These are phyloP conservation scores for Parasteatoda tepidariorum DNA, from an alignment of 1,140 invertebrate genomes.

Conservation along the genomic window DNA sequence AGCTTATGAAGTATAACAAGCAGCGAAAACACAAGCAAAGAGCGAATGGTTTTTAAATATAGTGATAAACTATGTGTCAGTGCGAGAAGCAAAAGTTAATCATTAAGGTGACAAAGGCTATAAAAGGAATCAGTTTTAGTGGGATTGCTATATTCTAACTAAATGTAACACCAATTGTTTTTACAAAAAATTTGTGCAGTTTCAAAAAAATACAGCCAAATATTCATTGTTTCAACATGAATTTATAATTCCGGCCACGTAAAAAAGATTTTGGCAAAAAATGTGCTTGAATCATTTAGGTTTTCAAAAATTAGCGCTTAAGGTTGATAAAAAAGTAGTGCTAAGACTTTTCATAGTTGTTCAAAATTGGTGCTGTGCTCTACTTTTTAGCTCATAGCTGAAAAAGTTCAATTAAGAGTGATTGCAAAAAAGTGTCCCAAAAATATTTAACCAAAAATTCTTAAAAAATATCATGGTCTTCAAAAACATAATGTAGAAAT, in stretches of 20 bases:
- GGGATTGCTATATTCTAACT: slow-evolving; percentile 52
- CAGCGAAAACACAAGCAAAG: slow-evolving; percentile 47
- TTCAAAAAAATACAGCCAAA: slow-evolving; percentile 23
- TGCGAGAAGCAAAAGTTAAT: slow-evolving; percentile 33
- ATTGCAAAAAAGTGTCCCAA: slow-evolving; percentile 10
- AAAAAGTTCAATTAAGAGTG: too few relatives aligned
- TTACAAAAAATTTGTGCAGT: slow-evolving; percentile 38
- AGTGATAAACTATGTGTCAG: slow-evolving; percentile 43
- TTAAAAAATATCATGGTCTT: not conserved
- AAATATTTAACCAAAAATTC: not conserved
- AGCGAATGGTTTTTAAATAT: slow-evolving; percentile 43
- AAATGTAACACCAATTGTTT: slow-evolving; percentile 54
- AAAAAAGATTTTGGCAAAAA: too few relatives aligned
- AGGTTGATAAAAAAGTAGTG: slow-evolving; percentile 20
- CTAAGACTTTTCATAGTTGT: not conserved
- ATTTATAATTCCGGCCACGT: too few relatives aligned
- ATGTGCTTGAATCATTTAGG: too few relatives aligned
- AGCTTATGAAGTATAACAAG: slow-evolving; percentile 24
- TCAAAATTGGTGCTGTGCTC: too few relatives aligned
- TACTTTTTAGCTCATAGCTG: too few relatives aligned
- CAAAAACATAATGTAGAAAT: not conserved
- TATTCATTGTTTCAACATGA: too few relatives aligned
- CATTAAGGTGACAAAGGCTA: slow-evolving; percentile 35
- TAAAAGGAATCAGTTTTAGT: slow-evolving; percentile 45
- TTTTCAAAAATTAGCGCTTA: too few relatives aligned